Conservation (phyloP, 2,888 invertebrate genomes). For the Orgyia antiqua region DNA sequence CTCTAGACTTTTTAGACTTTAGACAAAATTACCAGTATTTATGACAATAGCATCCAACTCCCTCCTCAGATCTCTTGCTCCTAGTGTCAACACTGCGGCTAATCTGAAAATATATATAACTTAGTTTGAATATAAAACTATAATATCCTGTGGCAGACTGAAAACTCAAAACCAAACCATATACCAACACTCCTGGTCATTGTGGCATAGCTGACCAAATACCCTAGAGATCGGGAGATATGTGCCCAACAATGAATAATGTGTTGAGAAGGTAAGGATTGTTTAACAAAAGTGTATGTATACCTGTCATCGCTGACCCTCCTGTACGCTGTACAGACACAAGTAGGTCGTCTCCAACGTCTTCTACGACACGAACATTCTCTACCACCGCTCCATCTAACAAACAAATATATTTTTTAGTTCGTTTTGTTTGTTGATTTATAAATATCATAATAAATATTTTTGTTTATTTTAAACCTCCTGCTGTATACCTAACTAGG, state of each 20-base stretch:
- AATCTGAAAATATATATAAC: slow-evolving; percentile 32
- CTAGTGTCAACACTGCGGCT: slow-evolving; percentile 62
- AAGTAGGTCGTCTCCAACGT: slow-evolving; percentile 65
- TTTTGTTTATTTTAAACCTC: too few relatives aligned
- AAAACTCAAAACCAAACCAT: too few relatives aligned
- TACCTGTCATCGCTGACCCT: slow-evolving; percentile 67
- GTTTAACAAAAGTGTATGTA: too few relatives aligned
- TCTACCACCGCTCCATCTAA: slow-evolving; percentile 52
- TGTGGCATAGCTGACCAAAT: too few relatives aligned
- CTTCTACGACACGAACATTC: slow-evolving; percentile 60
- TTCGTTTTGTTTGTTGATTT: too few relatives aligned
- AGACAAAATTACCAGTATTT: slow-evolving; percentile 60
- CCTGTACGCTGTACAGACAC: slow-evolving; percentile 83
- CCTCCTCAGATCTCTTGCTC: slow-evolving; percentile 55
- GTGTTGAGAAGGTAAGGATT: neutral
- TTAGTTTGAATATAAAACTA: neutral
- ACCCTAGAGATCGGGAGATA: too few relatives aligned
- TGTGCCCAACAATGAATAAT: too few relatives aligned
- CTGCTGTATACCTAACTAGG: too few relatives aligned
- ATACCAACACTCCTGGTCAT: too few relatives aligned
- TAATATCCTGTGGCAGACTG: too few relatives aligned
- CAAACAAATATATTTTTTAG: neutral
- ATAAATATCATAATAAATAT: too few relatives aligned
- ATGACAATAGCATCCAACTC: slow-evolving; percentile 67
- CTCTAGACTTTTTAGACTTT: too few relatives aligned